Base-by-base conservation (phyloP, 2,113 vertebrate genomes). In the Eurystomus gularis region DNA sequence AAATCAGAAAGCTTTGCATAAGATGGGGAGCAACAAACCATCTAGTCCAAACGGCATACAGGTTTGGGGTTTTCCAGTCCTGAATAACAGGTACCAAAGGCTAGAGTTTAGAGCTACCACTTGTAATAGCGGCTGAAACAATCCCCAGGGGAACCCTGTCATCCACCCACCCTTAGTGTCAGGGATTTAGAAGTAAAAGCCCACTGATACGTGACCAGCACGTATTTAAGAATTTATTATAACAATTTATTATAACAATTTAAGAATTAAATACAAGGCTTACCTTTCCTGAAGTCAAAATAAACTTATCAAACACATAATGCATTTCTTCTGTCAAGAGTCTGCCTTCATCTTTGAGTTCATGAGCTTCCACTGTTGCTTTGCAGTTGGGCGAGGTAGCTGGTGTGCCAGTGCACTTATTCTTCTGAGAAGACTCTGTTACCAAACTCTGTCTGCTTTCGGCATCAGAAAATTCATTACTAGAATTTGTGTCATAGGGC, bases 221-320 rank as follows among this genome's bases (percentile, higher is more conserved):
- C 12, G n/a, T n/a, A n/a, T n/a, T n/a, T n/a, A n/a, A n/a, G n/a
- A n/a, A n/a, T n/a, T n/a, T n/a, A n/a, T n/a, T n/a, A n/a, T n/a
- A n/a, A n/a, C n/a, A n/a, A n/a, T n/a, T n/a, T n/a, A n/a, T n/a
- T n/a, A n/a, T n/a, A n/a, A n/a, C n/a, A n/a, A n/a, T n/a, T n/a
- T n/a, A n/a, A n/a, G 23, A 25, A 49, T 82, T 71, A 81, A 75
- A 60, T 17, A 60, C 14, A 68, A 19, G 58, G 71, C 97, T 97
- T 97, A 99, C 99, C 99, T 99, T 99, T 97, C 99, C 99, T 88
- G 99, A 99, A 44, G 99, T 99, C 97, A 99, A 99, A 97, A 99
- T 99, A 98, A 99, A 98, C 97, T 98, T 98, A 97, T 99, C 99
- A 95, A 99, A 99, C 80, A 99, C 97, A 94, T 99, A 99, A 98